Conservation (phyloP, 1,140 invertebrate species). For the Magallana ariakensis region DNA sequence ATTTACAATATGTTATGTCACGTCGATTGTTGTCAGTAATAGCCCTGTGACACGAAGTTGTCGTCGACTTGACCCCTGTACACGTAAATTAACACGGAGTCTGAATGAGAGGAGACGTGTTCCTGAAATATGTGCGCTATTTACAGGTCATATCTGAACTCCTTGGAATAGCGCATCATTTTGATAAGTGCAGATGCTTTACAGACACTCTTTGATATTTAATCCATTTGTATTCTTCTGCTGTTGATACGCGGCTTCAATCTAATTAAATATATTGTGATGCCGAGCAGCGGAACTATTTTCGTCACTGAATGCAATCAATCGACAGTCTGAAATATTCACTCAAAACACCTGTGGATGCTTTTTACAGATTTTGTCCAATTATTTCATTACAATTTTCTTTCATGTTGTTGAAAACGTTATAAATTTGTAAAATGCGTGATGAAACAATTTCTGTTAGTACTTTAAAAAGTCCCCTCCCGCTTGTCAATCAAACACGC, state of each 20-base stretch:
- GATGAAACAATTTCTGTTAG: conserved; percentile 1
- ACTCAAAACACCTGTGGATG: conserved; percentile 10
- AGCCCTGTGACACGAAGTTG: conserved; percentile 16
- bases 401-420: neutral
- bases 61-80: neutral
- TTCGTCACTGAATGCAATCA: conserved; percentile 17
- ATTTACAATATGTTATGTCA: conserved; percentile 35
- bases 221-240: conserved; percentile 9
- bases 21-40: neutral
- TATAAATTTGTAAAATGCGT: conserved; percentile 1
- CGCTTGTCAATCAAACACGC: neutral
- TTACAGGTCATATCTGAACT: neutral
- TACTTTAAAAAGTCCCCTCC: neutral
- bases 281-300: conserved; percentile 34
- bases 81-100: neutral
- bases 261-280: conserved; percentile 32
- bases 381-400: conserved; percentile 20
- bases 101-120: neutral
- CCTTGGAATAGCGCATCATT: neutral
- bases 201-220: conserved; percentile 12
- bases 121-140: too few relatives aligned
- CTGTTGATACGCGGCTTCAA: neutral
- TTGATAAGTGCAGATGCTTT: conserved; percentile 8
- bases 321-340: conserved; percentile 8
- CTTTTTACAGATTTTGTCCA: conserved; percentile 31